Evolutionary conservation across 2,888 invertebrate genomes (phyloP).

Genomic region (Rhamphomyia laevipes): DNA sequence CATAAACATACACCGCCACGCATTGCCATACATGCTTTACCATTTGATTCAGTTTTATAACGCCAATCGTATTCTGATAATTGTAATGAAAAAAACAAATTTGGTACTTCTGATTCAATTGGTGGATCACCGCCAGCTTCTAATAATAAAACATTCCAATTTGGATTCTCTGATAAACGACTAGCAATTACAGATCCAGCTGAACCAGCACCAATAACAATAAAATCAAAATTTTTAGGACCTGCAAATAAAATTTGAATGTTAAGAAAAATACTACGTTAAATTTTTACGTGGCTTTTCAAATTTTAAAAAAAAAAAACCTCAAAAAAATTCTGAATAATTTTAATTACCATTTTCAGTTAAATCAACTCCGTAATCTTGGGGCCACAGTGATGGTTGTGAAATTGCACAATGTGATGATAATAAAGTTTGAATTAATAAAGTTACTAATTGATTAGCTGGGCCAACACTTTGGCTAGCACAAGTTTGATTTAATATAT

Average conservation of each 20-base stretch:
- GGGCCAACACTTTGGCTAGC: conserved; percentile 21
- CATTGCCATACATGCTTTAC: conserved; percentile 20
- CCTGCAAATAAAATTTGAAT: conserved; percentile 11
- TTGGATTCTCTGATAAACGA: conserved; percentile 37
- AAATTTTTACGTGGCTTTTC: neutral
- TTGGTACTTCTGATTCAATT: conserved; percentile 30
- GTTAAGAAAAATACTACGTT: neutral
- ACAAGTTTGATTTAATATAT: conserved; percentile 16
- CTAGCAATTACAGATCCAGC: conserved; percentile 41
- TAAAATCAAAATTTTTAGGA: conserved; percentile 33
- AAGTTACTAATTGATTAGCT: conserved; percentile 39
- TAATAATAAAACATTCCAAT: conserved; percentile 38
- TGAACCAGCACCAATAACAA: conserved; percentile 41
- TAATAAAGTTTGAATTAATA: conserved; percentile 46
- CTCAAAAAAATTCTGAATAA: neutral
- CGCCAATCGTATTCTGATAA: conserved; percentile 24
- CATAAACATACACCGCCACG: conserved; percentile 37
- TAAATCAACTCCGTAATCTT: conserved; percentile 31
- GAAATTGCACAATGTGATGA: conserved; percentile 47
- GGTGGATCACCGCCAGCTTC: conserved; percentile 43
- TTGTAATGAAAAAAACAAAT: conserved; percentile 20
- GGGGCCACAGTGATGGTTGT: conserved; percentile 43
- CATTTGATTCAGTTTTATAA: conserved; percentile 25
- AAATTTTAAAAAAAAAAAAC: neutral
- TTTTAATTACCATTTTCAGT: conserved; percentile 16